These are phyloP conservation scores for Philypnodon macrostomus DNA, from an alignment of 2,797 vertebrate species.

Conservation along the genomic window DNA sequence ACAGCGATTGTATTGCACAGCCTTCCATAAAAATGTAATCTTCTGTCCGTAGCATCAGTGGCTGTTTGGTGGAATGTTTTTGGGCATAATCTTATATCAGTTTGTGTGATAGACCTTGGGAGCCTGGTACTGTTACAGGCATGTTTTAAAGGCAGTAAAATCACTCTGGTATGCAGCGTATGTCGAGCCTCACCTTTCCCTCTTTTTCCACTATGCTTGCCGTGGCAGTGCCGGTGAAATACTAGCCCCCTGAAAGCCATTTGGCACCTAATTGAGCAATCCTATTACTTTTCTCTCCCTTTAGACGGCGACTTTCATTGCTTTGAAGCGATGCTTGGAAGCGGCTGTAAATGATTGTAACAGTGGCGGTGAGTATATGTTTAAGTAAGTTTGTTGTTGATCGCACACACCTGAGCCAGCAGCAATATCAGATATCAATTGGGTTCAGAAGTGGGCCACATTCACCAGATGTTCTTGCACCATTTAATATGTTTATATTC, in stretches of 20 bases:
- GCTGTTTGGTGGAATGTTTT: slow-evolving; percentile 33
- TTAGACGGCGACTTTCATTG: slow-evolving; percentile 75
- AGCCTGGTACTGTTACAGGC: slow-evolving; percentile 42
- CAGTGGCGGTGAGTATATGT: slow-evolving; percentile 54
- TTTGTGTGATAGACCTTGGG: slow-evolving; percentile 60
- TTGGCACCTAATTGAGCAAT: slow-evolving; percentile 84
- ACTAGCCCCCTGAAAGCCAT: slow-evolving; percentile 80
- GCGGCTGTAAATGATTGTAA: slow-evolving; percentile 66
- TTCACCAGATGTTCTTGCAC: slow-evolving; percentile 39
- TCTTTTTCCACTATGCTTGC: slow-evolving; percentile 73
- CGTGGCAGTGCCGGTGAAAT: slow-evolving; percentile 79
- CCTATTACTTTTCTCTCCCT: slow-evolving; percentile 80
- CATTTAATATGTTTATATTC: no score
- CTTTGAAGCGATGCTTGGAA: slow-evolving; percentile 64
- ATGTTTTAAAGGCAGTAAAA: slow-evolving; percentile 76
- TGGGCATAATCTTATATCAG: slow-evolving; percentile 44
- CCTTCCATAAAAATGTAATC: slow-evolving; percentile 49
- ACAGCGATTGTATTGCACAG: slow-evolving; percentile 32
- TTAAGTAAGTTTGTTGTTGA: slow-evolving; percentile 70
- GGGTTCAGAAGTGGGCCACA: slow-evolving; percentile 43
- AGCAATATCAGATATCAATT: slow-evolving; percentile 55
- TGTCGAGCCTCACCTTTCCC: slow-evolving; percentile 71
- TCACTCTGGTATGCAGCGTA: slow-evolving; percentile 73
- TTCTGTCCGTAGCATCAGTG: slow-evolving; percentile 32
- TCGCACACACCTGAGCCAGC: slow-evolving; percentile 49